Conservation (phyloP, 2,797 vertebrate genomes). For the Limosa lapponica region DNA sequence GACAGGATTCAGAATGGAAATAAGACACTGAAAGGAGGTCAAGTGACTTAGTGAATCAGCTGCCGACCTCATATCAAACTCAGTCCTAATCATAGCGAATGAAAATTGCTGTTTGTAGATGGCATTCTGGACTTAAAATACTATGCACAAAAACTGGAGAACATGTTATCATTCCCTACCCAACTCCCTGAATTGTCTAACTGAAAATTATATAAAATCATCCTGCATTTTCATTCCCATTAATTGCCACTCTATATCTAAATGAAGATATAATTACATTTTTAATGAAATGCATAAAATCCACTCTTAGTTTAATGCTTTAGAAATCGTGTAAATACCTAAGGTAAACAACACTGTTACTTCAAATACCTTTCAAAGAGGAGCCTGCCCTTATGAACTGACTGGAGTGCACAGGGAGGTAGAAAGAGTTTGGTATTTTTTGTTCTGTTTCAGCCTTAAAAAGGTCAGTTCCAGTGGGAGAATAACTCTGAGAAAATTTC, state of each 20-base stretch:
- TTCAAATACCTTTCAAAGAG: not conserved
- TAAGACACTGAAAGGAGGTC: not conserved
- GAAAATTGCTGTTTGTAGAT: not conserved
- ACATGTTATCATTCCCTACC: not conserved
- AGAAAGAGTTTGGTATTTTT: not conserved
- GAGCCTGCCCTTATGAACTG: not conserved
- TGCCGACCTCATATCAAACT: not conserved
- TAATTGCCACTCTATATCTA: not conserved
- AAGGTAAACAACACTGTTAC: not conserved
- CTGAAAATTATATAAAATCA: not conserved
- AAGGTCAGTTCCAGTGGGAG: constrained; percentile 1
- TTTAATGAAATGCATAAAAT: not conserved
- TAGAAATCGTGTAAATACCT: not conserved
- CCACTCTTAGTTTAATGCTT: not conserved
- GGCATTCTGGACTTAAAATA: not conserved
- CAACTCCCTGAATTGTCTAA: not conserved
- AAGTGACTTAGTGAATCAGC: not conserved
- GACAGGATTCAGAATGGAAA: not conserved
- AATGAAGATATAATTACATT: not conserved
- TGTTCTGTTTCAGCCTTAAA: not conserved
- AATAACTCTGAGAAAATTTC: not conserved
- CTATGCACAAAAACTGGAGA: not conserved
- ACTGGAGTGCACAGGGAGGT: not conserved
- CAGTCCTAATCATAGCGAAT: not conserved
- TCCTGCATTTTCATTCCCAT: not conserved